phyloP scores from a whole-genome alignment of 2,113 vertebrate species.

The Gymnobelideus leadbeateri region DNA sequence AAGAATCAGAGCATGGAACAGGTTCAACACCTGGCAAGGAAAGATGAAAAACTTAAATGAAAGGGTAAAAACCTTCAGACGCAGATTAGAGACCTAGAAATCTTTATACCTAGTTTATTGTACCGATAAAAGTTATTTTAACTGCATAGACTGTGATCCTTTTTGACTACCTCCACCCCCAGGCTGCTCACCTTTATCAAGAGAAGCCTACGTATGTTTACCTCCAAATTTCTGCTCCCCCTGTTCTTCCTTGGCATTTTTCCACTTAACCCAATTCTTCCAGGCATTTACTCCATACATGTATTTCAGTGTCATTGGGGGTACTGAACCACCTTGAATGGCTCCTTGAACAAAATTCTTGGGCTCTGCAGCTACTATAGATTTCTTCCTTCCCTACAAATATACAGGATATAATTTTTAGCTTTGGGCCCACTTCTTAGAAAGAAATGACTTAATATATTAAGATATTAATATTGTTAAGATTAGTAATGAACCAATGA shows the following conservation, averaged over 20 bases:
- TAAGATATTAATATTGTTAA: background rate
- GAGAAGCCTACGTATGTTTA: slow-evolving; percentile 66
- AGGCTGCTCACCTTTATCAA: background rate
- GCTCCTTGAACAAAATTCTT: slow-evolving; percentile 83
- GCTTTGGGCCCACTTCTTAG: slow-evolving; percentile 45
- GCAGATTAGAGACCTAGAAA: slow-evolving; percentile 19
- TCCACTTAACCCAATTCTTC: slow-evolving; percentile 97
- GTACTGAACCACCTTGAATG: slow-evolving; percentile 86
- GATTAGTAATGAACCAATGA: background rate
- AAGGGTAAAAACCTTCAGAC: background rate
- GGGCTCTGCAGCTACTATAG: slow-evolving; percentile 82
- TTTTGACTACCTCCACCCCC: background rate
- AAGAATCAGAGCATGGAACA: slow-evolving; percentile 60
- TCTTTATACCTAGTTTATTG: slow-evolving; percentile 26
- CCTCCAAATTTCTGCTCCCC: slow-evolving; percentile 90
- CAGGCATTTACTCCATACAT: slow-evolving; percentile 96
- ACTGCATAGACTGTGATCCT: background rate
- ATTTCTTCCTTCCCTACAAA: slow-evolving; percentile 89
- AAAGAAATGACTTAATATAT: background rate
- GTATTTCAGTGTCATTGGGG: slow-evolving; percentile 90
- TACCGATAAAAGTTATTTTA: background rate
- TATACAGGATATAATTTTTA: slow-evolving; percentile 52
- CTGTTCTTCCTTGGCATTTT: slow-evolving; percentile 90
- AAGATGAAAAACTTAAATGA: slow-evolving; percentile 49
- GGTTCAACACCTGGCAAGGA: slow-evolving; percentile 62